These are phyloP conservation scores for Pseudonaja textilis DNA, from an alignment of 2,113 vertebrate species.

Conservation along the genomic window DNA sequence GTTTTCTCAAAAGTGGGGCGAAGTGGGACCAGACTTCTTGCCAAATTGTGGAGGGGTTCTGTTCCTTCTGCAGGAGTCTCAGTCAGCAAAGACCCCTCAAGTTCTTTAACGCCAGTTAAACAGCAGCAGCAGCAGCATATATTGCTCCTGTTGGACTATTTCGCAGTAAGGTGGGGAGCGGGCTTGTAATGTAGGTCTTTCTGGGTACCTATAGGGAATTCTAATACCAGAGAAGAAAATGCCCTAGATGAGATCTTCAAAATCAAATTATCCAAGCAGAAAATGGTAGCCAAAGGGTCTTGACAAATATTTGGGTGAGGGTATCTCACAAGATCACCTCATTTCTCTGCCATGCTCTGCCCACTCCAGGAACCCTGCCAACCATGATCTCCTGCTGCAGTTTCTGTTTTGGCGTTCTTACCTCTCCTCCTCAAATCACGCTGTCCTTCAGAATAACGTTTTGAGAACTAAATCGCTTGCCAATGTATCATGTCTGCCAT, in stretches of 20 bases:
- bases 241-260: background rate
- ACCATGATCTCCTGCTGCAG: background rate
- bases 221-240: background rate
- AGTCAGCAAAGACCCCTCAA: background rate
- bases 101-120: background rate
- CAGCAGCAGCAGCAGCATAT: background rate
- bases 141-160: background rate
- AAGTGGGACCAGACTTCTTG: background rate
- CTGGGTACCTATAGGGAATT: background rate
- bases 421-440: background rate
- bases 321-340: background rate
- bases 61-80: background rate
- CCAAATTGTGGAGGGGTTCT: background rate
- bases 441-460: background rate
- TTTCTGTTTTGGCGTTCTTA: background rate
- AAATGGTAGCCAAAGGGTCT: too few relatives aligned
- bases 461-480: slow-evolving; percentile 33
- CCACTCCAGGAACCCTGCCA: background rate
- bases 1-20: background rate
- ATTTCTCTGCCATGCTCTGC: background rate
- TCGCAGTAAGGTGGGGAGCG: background rate
- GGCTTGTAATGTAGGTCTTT: background rate
- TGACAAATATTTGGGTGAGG: background rate
- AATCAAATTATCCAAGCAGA: rapidly evolving
- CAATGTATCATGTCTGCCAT: slow-evolving; percentile 6